phyloP scores from a whole-genome alignment of 1,140 invertebrate genomes.

The Octopus sinensis region DNA sequence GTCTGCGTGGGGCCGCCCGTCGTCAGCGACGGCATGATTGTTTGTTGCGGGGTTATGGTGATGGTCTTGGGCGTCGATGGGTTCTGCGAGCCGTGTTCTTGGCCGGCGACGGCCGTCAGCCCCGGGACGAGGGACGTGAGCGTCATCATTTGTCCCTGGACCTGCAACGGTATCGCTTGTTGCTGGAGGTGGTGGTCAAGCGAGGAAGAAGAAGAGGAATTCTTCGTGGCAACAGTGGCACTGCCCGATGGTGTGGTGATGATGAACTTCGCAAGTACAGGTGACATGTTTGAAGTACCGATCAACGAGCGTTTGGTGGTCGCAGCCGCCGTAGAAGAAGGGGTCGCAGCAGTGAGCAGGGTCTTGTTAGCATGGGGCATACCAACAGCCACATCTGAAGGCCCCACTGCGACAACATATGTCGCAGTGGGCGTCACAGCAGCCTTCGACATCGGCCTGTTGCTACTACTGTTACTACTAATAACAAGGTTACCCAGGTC shows the following conservation, averaged over 20 bases:
- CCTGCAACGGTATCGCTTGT: conserved; percentile 40
- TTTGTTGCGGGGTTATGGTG: conserved; percentile 64
- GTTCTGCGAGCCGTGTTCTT: conserved; percentile 27
- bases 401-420: neutral
- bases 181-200: conserved; percentile 38
- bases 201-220: conserved; percentile 30
- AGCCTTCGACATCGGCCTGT: too few species aligned
- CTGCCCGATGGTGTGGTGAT: conserved; percentile 45
- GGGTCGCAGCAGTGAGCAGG: neutral
- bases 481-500: neutral
- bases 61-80: conserved; percentile 71
- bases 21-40: too few species aligned
- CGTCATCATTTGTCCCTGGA: conserved; percentile 29
- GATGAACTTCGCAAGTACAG: conserved; percentile 63
- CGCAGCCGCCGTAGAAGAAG: neutral
- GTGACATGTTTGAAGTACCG: conserved; percentile 25
- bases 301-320: conserved; percentile 31
- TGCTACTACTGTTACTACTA: neutral
- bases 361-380: neutral
- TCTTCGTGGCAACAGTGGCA: conserved; percentile 40
- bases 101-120: conserved; percentile 28
- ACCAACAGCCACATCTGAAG: neutral
- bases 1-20: too few species aligned
- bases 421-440: neutral
- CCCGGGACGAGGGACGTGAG: conserved; percentile 22